Evolutionary conservation across 2,113 vertebrate genomes (phyloP).

Genomic region (Cyrtonyx montezumae): DNA sequence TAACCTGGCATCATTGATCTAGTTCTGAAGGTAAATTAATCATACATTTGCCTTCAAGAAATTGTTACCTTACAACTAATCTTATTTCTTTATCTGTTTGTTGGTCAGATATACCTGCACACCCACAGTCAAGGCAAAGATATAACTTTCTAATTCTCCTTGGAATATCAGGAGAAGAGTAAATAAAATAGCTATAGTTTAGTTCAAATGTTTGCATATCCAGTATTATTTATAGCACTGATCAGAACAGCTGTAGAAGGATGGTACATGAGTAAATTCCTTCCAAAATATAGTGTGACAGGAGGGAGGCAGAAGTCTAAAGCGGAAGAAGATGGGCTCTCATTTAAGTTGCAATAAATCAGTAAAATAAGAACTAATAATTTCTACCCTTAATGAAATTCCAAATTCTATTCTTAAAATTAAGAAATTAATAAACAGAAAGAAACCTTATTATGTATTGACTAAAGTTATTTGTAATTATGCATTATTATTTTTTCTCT

Average conservation of each 20-base stretch:
- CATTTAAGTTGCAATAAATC: conserved; percentile 14
- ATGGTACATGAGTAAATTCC: background rate
- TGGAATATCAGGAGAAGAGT: background rate
- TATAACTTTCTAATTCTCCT: conserved; percentile 50
- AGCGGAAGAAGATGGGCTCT: background rate
- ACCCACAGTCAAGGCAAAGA: background rate
- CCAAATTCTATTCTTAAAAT: background rate
- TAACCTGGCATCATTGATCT: conserved; percentile 2
- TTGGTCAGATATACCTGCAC: background rate
- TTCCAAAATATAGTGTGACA: background rate
- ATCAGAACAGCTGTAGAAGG: background rate
- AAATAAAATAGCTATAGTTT: background rate
- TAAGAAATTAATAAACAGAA: background rate
- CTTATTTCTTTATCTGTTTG: background rate
- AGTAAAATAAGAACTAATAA: conserved; percentile 11
- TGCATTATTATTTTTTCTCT: background rate
- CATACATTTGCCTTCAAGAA: background rate
- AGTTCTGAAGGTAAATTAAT: conserved; percentile 43
- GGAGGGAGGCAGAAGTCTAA: background rate
- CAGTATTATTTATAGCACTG: conserved; percentile 41
- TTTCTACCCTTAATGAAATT: background rate
- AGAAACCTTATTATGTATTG: background rate
- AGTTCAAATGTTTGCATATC: conserved; percentile 27
- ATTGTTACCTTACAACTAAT: background rate
- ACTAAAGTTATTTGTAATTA: background rate